Base-by-base conservation (phyloP, 2,888 invertebrate species). In the Mythimna albipuncta region DNA sequence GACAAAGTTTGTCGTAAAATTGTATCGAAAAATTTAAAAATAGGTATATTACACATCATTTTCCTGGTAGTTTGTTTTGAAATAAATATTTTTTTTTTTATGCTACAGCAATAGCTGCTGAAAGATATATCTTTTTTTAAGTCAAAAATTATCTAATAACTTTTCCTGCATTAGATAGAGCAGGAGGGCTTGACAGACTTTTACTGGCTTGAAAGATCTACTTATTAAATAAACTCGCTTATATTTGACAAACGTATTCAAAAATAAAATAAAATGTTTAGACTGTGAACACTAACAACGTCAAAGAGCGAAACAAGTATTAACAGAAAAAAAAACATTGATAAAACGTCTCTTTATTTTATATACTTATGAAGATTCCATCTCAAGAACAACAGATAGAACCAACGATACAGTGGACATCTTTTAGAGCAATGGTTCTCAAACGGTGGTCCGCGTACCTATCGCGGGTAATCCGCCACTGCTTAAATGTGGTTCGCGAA, bases 281-380 rank as follows among this genome's bases (percentile, higher is more conserved):
- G 26, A 26, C 10, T 2, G 2, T 6, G 35, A 3, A 47, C 41
- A 50, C 9, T 11, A 64, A 52, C 7, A 41, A 63, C 16, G 5
- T 19, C 26, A 21, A 54, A 47, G 9, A 38, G 3, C 2, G 2
- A 50, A 44, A 67, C 6, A 1, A 44, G 66, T 7, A 2, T 50
- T 21, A 41, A 26, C 0, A 41, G n/a, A 38, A 61, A 47, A 32
- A 38, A 50, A 35, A 38, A 55, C 47, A 13, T 7, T 6, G 1
- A 44, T 21, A 0, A n/a, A 52, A 16, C 13, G 2, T 47, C 41
- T 6, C 21, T 69, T 64, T 52, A 52, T 59, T 52, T 66, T 52
- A 6, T 57, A 81, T 81, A n/a, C n/a, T n/a, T n/a, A 67, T 38
- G 0, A 44, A 62, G 67, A 73, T 78, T 58, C 21, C 47, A 82